Base-by-base conservation (phyloP, 2,888 invertebrate genomes). In the Laothoe populi region DNA sequence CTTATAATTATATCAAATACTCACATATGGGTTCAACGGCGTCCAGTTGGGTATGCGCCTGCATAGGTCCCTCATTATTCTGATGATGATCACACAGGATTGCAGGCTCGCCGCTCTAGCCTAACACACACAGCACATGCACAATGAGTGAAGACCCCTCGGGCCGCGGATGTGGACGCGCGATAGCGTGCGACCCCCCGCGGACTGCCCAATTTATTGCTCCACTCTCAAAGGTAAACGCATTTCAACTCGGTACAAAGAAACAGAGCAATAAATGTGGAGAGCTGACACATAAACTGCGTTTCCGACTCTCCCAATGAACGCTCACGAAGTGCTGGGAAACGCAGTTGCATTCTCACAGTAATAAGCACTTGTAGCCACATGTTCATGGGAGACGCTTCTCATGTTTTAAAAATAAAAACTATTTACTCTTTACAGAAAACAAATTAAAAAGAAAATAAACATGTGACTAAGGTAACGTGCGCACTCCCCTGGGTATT, bases 61-160 rank as follows among this genome's bases (percentile, higher is more conserved):
- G 89, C 99, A 98, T 65, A 99, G 95, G 94, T 99, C 99, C 73
- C 99, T 95, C 90, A 99, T 94, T 81, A 99, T 96, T 71, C 99
- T 95, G 83, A 99, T 98, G 81, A 99, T 96, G 94, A 99, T 97
- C 68, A 99, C 98, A 90, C 99, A 99, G 74, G 98, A 98, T 92
- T 98, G 98, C 82, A 99, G 95, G 72, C 97, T 97, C 78, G 97
- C 97, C 70, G 98, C 99, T 93, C 98, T 97, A 95, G 99, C 99
- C 98, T 98, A 71, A 40, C 67, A 38, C 81, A 75, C 80, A 75
- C 68, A 59, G 42, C 58, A 31, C 24, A 31, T 4, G 19, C 26
- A 44, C 57, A 31, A 62, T 57, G 49, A 59, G 42, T 7, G 11
- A 23, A 44, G 26, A 44, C 13, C 16, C 26, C 49, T 45, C 26